phyloP scores from a whole-genome alignment of 2,113 vertebrate species.

The Megaptera novaeangliae region DNA sequence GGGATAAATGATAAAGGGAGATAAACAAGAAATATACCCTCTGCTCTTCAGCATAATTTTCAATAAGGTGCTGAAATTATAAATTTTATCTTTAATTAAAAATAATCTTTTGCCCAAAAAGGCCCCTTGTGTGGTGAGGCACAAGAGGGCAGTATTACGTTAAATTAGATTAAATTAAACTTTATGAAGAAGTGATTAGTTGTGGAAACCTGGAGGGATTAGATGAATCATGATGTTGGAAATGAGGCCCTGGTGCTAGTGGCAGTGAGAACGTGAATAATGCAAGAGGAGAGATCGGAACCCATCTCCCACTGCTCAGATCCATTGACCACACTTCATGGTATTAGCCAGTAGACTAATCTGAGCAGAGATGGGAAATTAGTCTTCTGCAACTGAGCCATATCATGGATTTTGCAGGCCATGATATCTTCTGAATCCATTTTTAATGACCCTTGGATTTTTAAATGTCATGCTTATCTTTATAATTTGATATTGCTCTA shows the following conservation, averaged over 20 bases:
- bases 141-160: conserved; percentile 86
- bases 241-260: not conserved
- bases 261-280: not conserved
- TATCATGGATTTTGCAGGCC: not conserved
- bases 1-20: not conserved
- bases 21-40: not conserved
- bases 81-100: conserved; percentile 5
- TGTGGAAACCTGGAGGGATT: conserved; percentile 11
- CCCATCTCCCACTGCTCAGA: not conserved
- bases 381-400: not conserved
- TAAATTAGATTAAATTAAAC: conserved; percentile 78
- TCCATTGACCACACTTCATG: not conserved
- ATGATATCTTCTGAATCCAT: not conserved
- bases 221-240: not conserved
- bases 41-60: not conserved
- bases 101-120: conserved; percentile 16
- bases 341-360: not conserved
- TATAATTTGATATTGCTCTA: not conserved
- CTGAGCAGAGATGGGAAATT: not conserved
- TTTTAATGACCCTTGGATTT: not conserved
- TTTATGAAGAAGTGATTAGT: conserved; percentile 55
- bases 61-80: not conserved
- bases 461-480: not conserved
- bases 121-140: conserved; percentile 72
- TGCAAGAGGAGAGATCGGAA: not conserved